Conservation (phyloP, 2,113 vertebrate species). For the Alouatta palliata region DNA sequence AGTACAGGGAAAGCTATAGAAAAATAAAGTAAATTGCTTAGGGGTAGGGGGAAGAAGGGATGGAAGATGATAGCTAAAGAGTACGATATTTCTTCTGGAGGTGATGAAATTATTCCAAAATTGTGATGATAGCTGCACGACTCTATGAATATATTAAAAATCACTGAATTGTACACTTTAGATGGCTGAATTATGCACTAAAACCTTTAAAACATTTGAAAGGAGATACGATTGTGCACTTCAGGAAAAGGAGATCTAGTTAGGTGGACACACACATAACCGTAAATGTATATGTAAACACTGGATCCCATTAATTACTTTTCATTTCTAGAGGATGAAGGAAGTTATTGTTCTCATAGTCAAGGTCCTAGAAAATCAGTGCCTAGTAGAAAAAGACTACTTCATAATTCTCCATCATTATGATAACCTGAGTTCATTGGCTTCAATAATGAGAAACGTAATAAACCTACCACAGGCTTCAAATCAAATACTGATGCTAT, state of each 20-base stretch:
- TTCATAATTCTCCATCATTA: background rate
- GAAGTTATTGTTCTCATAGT: background rate
- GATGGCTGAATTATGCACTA: background rate
- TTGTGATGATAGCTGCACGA: background rate
- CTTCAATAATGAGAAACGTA: background rate
- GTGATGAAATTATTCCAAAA: slow-evolving; percentile 11
- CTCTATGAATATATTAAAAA: background rate
- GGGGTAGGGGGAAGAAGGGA: background rate
- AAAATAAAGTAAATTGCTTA: background rate
- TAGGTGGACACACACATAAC: background rate
- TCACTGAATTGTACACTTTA: background rate
- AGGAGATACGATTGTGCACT: background rate
- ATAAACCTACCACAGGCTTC: background rate
- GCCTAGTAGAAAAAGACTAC: background rate
- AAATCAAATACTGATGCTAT: background rate
- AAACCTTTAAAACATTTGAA: background rate
- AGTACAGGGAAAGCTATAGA: background rate
- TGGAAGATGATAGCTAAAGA: background rate
- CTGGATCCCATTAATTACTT: background rate
- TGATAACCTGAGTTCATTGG: background rate
- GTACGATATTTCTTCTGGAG: background rate
- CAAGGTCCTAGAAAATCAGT: background rate
- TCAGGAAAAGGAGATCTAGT: background rate
- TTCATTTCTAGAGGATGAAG: background rate
- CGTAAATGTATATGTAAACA: background rate